Conservation (phyloP, 2,888 invertebrate genomes). For the Euzophera pinguis region DNA sequence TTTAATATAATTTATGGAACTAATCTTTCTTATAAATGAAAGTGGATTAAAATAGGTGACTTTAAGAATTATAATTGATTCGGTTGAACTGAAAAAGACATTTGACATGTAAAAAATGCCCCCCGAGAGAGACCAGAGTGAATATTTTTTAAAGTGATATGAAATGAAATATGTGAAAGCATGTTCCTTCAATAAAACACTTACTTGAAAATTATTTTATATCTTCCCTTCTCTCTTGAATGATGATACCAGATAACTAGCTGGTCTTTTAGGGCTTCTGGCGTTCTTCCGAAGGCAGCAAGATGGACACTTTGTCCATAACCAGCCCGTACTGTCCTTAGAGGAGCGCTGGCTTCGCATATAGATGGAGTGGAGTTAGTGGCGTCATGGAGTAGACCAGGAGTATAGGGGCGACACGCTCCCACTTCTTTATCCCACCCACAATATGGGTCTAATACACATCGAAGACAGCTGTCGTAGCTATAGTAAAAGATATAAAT, state of each 20-base stretch:
- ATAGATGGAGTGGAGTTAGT: conserved; percentile 80
- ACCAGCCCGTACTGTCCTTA: conserved; percentile 79
- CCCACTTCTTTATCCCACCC: conserved; percentile 84
- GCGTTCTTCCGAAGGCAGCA: conserved; percentile 75
- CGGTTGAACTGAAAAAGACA: no score
- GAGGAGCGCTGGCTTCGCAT: conserved; percentile 78
- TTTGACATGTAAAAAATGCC: no score
- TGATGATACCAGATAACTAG: conserved; percentile 75
- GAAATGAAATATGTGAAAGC: no score
- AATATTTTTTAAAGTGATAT: no score
- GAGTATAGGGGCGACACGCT: conserved; percentile 78
- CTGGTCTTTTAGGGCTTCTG: conserved; percentile 70
- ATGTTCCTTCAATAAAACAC: no score
- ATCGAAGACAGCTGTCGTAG: conserved; percentile 82
- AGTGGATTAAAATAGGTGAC: no score
- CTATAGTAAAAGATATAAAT: conserved; percentile 33
- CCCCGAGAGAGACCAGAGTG: no score
- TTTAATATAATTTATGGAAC: not conserved
- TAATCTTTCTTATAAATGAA: no score
- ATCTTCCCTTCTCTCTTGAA: conserved; percentile 75
- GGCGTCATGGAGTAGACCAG: conserved; percentile 80
- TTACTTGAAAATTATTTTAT: conserved; percentile 79
- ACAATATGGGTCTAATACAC: conserved; percentile 84
- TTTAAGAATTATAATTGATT: no score
- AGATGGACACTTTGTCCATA: conserved; percentile 82